Evolutionary conservation across 2,888 invertebrate species (phyloP).

Genomic region (Trissolcus brochymenae): DNA sequence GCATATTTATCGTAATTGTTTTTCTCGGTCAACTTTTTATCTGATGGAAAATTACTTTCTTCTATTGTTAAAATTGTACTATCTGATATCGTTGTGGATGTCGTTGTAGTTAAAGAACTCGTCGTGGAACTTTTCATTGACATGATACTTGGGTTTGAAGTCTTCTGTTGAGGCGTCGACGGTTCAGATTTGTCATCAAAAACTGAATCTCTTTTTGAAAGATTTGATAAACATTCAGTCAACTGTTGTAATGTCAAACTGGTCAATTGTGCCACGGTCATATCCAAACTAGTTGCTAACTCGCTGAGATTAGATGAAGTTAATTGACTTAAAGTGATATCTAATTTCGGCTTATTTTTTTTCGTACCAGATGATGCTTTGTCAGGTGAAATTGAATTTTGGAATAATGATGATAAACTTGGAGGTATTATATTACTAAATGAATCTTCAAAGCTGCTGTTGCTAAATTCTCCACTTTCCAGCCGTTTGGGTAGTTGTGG

Average conservation of each 20-base stretch:
- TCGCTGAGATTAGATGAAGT: conserved; percentile 89
- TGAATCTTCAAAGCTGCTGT: conserved; percentile 71
- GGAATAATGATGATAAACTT: conserved; percentile 67
- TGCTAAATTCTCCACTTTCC: conserved; percentile 60
- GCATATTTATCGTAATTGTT: conserved; percentile 89
- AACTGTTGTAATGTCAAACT: conserved; percentile 92
- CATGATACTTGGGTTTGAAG: conserved; percentile 17
- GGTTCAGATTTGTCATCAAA: conserved; percentile 59
- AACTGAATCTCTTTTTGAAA: conserved; percentile 70
- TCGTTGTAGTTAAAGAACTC: conserved; percentile 57
- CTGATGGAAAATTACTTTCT: conserved; percentile 69
- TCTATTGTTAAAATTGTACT: conserved; percentile 54
- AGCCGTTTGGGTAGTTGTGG: conserved; percentile 65
- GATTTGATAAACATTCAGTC: conserved; percentile 84
- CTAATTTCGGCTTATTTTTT: conserved; percentile 77
- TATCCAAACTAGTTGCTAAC: conserved; percentile 84
- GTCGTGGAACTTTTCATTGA: conserved; percentile 12
- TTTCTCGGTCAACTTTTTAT: conserved; percentile 82
- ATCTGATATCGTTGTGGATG: conserved; percentile 69
- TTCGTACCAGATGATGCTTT: conserved; percentile 61
- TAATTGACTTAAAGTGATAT: conserved; percentile 89
- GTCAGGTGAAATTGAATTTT: conserved; percentile 61
- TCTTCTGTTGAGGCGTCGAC: conserved; percentile 33
- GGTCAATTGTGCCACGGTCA: conserved; percentile 87
- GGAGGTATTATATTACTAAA: conserved; percentile 70